These are phyloP conservation scores for Coenobita brevimanus DNA, from an alignment of 1,140 invertebrate genomes.

Conservation along the genomic window DNA sequence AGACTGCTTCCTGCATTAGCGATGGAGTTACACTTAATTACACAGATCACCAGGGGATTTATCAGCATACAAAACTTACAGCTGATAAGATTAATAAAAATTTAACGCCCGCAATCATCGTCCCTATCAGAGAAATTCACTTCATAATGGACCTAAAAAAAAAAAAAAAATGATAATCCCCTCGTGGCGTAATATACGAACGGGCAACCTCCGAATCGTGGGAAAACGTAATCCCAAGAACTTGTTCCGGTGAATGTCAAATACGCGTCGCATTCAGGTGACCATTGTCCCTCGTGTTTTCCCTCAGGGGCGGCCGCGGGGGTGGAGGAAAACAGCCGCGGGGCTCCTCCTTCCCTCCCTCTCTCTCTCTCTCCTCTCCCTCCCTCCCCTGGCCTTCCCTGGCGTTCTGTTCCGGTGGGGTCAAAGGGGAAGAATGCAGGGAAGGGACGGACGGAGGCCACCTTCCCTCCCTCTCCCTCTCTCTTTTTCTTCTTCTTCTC, in stretches of 20 bases:
- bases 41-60: too few species aligned
- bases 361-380: too few species aligned
- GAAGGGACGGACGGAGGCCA: neutral
- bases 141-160: too few species aligned
- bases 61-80: too few species aligned
- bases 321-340: neutral
- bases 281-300: constrained; percentile 62
- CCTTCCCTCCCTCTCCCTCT: neutral
- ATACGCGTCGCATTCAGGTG: constrained; percentile 59
- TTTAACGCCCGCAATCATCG: too few species aligned
- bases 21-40: too few species aligned
- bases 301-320: neutral
- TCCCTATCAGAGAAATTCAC: too few species aligned
- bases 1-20: too few species aligned
- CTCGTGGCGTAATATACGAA: too few species aligned
- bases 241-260: constrained; percentile 60
- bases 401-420: constrained; percentile 40
- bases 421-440: constrained; percentile 48
- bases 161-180: too few species aligned
- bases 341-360: neutral
- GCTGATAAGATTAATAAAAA: too few species aligned
- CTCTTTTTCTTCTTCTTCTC: neutral
- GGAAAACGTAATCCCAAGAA: constrained; percentile 60
- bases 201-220: constrained; percentile 28
- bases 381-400: too few species aligned